Base-by-base conservation (phyloP, 2,797 vertebrate genomes). In the Gephyroberyx darwinii region DNA sequence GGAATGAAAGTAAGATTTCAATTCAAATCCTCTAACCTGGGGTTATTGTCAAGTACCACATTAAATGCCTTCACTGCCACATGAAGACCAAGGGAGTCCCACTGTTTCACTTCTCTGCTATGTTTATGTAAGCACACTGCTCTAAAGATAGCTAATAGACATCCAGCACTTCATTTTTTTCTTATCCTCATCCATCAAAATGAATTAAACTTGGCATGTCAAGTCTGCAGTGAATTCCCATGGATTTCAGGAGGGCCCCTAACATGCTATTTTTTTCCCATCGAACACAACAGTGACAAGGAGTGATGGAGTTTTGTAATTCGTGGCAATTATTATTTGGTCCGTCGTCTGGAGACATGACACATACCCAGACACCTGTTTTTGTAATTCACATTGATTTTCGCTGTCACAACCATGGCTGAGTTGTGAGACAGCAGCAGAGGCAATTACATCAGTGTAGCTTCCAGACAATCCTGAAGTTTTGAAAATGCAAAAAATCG, bases 141-240 rank as follows among this genome's bases (percentile, higher is more conserved):
- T 92, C 89, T 91, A 91, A 90, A 92, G 87, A 91, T 90, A 84
- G 87, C 87, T 88, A 85, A 86, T 90, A 91, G 88, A 92, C 92
- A 85, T 88, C 79, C 83, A 82, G 79, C 74, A 83, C 90, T 89
- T 85, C 77, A 64, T 85, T 89, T 86, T 86, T 79, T 75, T 65
- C 70, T 78, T 26, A 73, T 88, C 83, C 85, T 90, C 93, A 91
- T 94, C 91, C 90, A 92, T 92, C 92, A 93, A 88, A 88, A 82
- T 90, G 91, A 93, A 93, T 93, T 90, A 78, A 89, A 91, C 86
- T 92, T 93, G 92, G 90, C 90, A 84, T 72, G 84, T 86, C 82
- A 83, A 69, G 78, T 69, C 78, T 47, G 30, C 84, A 51, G 53
- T 77, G 80, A 83, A 86, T 93, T 92, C 91, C 88, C 91, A 90